Evolutionary conservation across 2,113 vertebrate species (phyloP).

Genomic region (Aspidoscelis tigris): DNA sequence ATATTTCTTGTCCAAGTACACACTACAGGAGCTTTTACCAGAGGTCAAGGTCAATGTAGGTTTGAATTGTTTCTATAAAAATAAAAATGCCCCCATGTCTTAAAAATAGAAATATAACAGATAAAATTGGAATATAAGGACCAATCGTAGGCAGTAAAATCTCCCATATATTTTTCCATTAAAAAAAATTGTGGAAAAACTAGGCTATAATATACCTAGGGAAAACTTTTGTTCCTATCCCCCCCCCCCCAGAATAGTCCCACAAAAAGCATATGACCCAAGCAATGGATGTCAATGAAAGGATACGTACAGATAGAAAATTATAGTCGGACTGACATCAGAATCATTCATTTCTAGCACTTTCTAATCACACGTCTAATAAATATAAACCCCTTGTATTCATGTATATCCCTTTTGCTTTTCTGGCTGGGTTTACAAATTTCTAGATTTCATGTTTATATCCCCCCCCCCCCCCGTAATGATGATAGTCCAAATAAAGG

Average conservation of each 20-base stretch:
- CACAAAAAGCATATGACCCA: conserved; percentile 46
- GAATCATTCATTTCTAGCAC: conserved; percentile 37
- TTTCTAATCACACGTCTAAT: not conserved
- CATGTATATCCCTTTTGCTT: not conserved
- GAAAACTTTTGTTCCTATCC: conserved; percentile 55
- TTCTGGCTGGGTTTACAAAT: conserved; percentile 46
- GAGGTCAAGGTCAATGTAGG: conserved; percentile 25
- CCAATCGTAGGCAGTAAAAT: conserved; percentile 50
- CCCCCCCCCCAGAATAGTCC: not conserved
- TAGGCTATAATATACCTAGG: conserved; percentile 35
- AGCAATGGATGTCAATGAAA: conserved; percentile 44
- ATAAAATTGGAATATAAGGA: conserved; percentile 21
- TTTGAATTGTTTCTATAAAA: conserved; percentile 26
- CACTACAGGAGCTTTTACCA: conserved; percentile 3
- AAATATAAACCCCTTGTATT: not conserved
- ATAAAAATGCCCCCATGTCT: conserved; percentile 25
- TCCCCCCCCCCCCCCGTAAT: not conserved
- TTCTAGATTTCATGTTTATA: conserved; percentile 14
- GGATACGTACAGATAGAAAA: conserved; percentile 46
- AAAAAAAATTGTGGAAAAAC: conserved; percentile 31
- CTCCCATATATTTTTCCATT: conserved; percentile 35
- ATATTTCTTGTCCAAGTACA: conserved; percentile 43
- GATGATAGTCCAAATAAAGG: conserved; percentile 29
- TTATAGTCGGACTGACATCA: not conserved
- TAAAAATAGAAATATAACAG: conserved; percentile 35